These are phyloP conservation scores for Oriolus oriolus DNA, from an alignment of 2,113 vertebrate genomes.

Conservation along the genomic window DNA sequence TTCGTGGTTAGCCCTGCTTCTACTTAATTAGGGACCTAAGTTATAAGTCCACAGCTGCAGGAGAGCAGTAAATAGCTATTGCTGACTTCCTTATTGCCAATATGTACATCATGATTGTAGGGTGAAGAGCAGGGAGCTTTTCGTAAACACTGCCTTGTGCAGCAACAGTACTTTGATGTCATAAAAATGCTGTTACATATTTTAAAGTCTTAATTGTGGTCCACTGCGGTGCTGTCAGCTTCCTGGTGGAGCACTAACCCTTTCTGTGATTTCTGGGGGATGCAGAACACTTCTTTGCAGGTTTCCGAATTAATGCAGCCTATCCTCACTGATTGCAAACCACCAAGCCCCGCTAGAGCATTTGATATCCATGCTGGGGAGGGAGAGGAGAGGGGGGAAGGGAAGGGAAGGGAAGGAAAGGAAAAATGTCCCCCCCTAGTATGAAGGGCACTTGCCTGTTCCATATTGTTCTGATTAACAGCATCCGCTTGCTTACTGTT, in stretches of 20 bases:
- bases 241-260: constrained; percentile 42
- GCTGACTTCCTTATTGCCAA: constrained; percentile 64
- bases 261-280: neutral
- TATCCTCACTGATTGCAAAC: neutral
- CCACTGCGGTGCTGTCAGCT: neutral
- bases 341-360: neutral
- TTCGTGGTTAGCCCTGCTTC: constrained; percentile 57
- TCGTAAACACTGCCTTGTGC: constrained; percentile 40
- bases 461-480: constrained; percentile 28
- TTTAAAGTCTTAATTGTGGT: constrained; percentile 59
- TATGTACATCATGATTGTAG: constrained; percentile 48
- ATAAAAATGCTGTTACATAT: constrained; percentile 54
- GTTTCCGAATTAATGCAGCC: neutral
- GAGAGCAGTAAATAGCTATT: constrained; percentile 65
- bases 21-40: constrained; percentile 61
- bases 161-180: constrained; percentile 43
- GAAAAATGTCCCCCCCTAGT: neutral
- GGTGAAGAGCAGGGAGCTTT: constrained; percentile 55
- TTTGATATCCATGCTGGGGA: neutral
- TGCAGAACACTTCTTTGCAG: neutral
- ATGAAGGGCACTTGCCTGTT: neutral
- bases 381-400: neutral
- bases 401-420: neutral
- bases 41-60: constrained; percentile 57
- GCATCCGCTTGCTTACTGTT: constrained; percentile 5